Conservation (phyloP, 2,888 invertebrate species). For the Smittia aterrima region DNA sequence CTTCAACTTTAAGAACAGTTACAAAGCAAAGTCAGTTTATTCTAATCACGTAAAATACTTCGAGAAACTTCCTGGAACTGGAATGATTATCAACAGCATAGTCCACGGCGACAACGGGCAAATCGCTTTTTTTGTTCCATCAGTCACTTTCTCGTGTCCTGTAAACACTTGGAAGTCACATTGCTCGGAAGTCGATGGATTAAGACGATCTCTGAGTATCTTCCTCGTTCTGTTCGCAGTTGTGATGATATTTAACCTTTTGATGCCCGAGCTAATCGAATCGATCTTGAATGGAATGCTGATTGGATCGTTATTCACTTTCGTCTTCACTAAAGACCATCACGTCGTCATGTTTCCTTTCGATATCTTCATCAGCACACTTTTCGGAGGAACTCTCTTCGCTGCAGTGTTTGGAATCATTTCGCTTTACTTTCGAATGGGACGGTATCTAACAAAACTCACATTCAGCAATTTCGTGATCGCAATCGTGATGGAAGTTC, state of each 20-base stretch:
- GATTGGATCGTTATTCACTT: background rate
- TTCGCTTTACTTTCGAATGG: background rate
- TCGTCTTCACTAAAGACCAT: background rate
- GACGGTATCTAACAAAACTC: conserved; percentile 11
- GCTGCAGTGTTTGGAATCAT: background rate
- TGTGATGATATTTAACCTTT: conserved; percentile 10
- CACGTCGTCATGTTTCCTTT: background rate
- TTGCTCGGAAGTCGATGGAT: background rate
- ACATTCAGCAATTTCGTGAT: conserved; percentile 8
- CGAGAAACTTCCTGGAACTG: conserved; percentile 21
- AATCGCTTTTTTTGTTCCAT: conserved; percentile 4
- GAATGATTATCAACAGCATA: conserved; percentile 7
- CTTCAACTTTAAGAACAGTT: background rate
- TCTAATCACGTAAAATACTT: background rate
- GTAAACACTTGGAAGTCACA: background rate
- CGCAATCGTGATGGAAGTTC: background rate
- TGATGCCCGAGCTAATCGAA: conserved; percentile 30
- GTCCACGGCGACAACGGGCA: background rate
- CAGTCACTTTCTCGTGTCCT: conserved; percentile 19
- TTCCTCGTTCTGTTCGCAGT: background rate
- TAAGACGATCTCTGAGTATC: background rate
- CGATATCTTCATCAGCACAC: conserved; percentile 10
- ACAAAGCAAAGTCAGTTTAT: background rate
- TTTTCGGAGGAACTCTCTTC: background rate
- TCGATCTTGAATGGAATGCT: conserved; percentile 24